Evolutionary conservation across 2,797 vertebrate genomes (phyloP).

Genomic region (Calcarius lapponicus): DNA sequence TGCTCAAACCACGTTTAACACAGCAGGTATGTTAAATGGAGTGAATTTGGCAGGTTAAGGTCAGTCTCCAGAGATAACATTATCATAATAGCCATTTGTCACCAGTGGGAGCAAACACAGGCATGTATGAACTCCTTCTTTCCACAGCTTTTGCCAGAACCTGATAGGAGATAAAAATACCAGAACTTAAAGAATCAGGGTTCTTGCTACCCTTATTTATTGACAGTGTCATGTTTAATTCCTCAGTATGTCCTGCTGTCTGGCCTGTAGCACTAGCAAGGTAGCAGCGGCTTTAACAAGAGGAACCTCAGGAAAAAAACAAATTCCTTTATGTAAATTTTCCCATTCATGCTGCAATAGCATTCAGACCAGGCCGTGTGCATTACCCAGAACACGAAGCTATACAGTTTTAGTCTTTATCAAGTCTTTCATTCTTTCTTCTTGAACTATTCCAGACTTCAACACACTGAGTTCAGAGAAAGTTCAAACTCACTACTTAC

Average conservation of each 20-base stretch:
- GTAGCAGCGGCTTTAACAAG: background rate
- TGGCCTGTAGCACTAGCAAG: background rate
- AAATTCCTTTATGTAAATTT: background rate
- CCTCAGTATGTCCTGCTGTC: background rate
- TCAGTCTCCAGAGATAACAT: background rate
- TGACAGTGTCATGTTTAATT: background rate
- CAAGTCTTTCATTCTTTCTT: slow-evolving; percentile 33
- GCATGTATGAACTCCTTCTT: background rate
- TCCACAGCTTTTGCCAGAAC: slow-evolving; percentile 19
- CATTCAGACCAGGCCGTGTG: background rate
- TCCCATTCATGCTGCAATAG: background rate
- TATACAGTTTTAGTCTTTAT: slow-evolving; percentile 3
- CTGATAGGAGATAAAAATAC: background rate
- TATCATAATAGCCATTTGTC: slow-evolving; percentile 17
- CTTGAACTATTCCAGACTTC: slow-evolving; percentile 45
- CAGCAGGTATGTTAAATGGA: slow-evolving; percentile 30
- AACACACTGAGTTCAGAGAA: slow-evolving; percentile 35
- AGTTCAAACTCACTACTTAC: slow-evolving; percentile 42
- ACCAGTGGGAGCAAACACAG: background rate
- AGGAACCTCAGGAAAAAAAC: background rate
- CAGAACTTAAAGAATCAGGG: background rate
- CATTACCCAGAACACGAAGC: background rate
- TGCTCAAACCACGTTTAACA: slow-evolving; percentile 9
- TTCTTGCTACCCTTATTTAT: background rate
- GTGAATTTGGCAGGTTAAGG: slow-evolving; percentile 9